Evolutionary conservation across 2,797 vertebrate genomes (phyloP).

Genomic region (Eospalax fontanierii): DNA sequence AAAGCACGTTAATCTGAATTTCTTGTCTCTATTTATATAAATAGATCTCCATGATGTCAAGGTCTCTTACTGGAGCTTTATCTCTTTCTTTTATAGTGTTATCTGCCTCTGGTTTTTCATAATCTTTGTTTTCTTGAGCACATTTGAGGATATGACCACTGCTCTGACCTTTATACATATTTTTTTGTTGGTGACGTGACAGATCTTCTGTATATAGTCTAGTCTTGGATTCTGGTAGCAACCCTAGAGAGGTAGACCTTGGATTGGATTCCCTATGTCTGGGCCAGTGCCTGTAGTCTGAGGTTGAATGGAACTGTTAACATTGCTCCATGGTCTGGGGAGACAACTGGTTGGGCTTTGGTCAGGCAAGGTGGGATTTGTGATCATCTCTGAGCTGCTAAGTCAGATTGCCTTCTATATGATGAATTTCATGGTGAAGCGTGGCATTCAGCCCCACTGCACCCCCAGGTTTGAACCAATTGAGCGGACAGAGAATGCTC

Average conservation of each 20-base stretch:
- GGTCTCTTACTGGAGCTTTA: background rate
- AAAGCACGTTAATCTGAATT: background rate
- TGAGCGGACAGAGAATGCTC: no score
- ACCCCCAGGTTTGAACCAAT: no score
- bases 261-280: background rate
- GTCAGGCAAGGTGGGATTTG: background rate
- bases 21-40: background rate
- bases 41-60: background rate
- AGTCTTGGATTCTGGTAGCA: background rate
- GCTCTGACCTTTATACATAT: background rate
- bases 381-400: background rate
- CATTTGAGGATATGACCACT: background rate
- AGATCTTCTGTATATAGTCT: background rate
- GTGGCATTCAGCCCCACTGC: no score
- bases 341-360: background rate
- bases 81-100: background rate
- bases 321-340: background rate
- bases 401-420: background rate
- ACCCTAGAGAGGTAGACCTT: no score
- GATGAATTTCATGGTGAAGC: no score
- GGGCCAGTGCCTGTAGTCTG: background rate
- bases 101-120: background rate
- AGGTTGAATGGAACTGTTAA: background rate
- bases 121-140: background rate
- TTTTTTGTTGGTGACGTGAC: background rate